Base-by-base conservation (phyloP, 2,797 vertebrate genomes). In the Zenarchopterus dispar region DNA sequence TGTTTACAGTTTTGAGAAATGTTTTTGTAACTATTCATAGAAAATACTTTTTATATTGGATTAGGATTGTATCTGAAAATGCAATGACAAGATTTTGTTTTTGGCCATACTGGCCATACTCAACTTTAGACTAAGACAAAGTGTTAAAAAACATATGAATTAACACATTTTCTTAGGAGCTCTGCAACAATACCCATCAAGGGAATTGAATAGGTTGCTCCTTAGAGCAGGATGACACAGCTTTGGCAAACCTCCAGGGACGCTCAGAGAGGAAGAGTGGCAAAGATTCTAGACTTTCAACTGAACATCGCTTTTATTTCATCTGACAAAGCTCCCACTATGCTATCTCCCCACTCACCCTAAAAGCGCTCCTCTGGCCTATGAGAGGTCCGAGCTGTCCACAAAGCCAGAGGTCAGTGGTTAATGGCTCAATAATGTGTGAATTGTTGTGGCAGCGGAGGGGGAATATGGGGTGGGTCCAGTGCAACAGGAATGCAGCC, bases 371-470 rank as follows among this genome's bases (percentile, higher is more conserved):
- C 54, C 21, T 57, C 49, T 39, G 52, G 58, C 56, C 75, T 62
- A 50, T 75, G 68, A 59, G 57, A 67, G 71, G 65, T 73, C 73
- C 56, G 18, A 41, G 64, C 73, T 47, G 60, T 62, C 57, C 51
- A 67, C 62, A 56, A 77, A 70, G 79, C 75, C 73, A 82, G 72
- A 84, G 86, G 88, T 89, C 86, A 68, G 46, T 13, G 75, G 62
- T 59, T 87, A 84, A 88, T 81, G 81, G 75, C 73, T 73, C 53
- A 77, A 84, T 89, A 87, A 90, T 91, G 77, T 84, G 87, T 21
- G 75, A 62, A 81, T 70, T 87, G 87, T 89, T 84, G 73, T 68
- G 50, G 53, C 18, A 15, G 43, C 16, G 48, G 23, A 8, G 53
- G 48, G 56, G 44, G 26, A 19, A 21, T 49, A 53, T 11, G 8